Percentiles rank a stretch among this genome's conserved stretches.
phyloP scores from a whole-genome alignment of 2,888 invertebrate genomes.

The Metellina segmentata region DNA sequence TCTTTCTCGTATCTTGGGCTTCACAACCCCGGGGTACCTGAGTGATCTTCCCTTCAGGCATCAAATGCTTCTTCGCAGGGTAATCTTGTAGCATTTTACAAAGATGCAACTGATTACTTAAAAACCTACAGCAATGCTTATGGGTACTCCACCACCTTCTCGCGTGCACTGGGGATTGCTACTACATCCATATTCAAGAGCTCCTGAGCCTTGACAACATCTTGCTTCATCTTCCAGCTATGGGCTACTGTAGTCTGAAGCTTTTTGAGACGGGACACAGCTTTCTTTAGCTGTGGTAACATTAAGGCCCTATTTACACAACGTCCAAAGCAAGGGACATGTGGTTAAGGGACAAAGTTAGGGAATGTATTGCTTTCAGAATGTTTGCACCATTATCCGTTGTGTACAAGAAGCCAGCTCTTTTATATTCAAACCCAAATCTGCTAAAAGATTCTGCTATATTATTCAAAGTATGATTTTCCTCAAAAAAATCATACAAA shows the following conservation, averaged over 20 bases:
- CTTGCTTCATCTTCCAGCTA: constrained; percentile 21
- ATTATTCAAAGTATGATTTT: too few relatives aligned
- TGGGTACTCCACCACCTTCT: background rate
- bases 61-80: background rate
- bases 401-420: too few relatives aligned
- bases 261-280: background rate
- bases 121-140: background rate
- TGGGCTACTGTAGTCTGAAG: constrained; percentile 1
- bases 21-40: too few relatives aligned
- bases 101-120: background rate
- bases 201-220: constrained; percentile 1
- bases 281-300: background rate
- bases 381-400: too few relatives aligned
- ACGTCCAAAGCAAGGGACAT: constrained; percentile 27
- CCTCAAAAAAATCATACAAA: too few relatives aligned
- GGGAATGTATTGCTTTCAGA: too few relatives aligned
- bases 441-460: too few relatives aligned
- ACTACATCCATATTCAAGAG: background rate
- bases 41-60: too few relatives aligned
- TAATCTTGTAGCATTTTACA: background rate
- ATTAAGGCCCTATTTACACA: background rate
- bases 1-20: too few relatives aligned
- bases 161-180: background rate
- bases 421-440: too few relatives aligned
- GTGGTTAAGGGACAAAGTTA: background rate